phyloP scores from a whole-genome alignment of 2,888 invertebrate species.

The Caenorhabditis sp. region DNA sequence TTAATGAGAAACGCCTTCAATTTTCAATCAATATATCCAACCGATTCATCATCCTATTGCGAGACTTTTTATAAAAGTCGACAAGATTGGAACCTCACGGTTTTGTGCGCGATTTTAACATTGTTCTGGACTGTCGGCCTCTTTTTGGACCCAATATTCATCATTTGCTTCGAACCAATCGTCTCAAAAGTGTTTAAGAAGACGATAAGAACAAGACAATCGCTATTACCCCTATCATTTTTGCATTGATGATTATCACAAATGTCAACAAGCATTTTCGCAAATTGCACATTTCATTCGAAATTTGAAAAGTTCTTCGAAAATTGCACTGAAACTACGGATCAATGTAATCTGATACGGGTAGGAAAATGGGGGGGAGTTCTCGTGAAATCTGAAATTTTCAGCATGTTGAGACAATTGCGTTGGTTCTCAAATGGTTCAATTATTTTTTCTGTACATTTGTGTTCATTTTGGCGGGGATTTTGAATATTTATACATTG shows the following conservation, averaged over 20 bases:
- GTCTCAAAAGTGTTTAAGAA: not conserved
- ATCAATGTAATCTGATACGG: not conserved
- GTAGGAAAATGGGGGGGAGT: not conserved
- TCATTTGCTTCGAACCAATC: not conserved
- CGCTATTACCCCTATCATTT: not conserved
- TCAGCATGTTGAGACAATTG: not conserved
- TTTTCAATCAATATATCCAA: no score
- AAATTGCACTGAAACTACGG: not conserved
- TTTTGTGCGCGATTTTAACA: no score
- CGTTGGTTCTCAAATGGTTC: not conserved
- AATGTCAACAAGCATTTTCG: not conserved
- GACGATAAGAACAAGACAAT: not conserved
- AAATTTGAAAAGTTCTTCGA: not conserved
- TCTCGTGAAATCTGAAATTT: not conserved
- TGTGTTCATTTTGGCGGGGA: not conserved
- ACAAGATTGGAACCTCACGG: no score
- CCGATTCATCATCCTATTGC: no score
- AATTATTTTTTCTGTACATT: not conserved
- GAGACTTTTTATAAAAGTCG: no score
- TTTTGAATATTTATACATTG: not conserved
- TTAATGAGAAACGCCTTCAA: no score
- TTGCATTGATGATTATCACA: not conserved
- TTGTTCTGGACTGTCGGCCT: not conserved
- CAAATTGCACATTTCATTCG: not conserved
- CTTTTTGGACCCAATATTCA: not conserved